Evolutionary conservation across 2,797 vertebrate genomes (phyloP).

Genomic region (Gymnothorax javanicus): DNA sequence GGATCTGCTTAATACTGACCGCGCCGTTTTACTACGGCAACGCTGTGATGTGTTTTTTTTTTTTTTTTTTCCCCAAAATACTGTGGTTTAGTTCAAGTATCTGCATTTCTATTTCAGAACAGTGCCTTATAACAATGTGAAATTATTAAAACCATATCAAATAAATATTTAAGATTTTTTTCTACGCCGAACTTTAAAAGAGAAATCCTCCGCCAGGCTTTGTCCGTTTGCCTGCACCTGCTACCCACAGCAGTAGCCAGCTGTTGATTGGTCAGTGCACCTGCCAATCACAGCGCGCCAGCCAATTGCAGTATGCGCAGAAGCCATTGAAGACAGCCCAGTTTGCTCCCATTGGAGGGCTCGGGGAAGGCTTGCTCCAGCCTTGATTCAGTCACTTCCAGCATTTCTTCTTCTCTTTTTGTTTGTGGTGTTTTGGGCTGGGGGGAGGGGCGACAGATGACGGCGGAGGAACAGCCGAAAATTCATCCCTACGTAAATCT

Average conservation of each 20-base stretch:
- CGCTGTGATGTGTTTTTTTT: not conserved
- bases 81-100: conserved; percentile 59
- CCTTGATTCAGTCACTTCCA: not conserved
- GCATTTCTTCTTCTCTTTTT: conserved; percentile 13
- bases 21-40: not conserved
- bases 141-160: conserved; percentile 59
- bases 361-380: not conserved
- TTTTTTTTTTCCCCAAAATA: not conserved
- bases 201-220: not conserved
- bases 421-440: conserved; percentile 46
- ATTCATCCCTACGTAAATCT: conserved; percentile 39
- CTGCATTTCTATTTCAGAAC: conserved; percentile 46
- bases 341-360: not conserved
- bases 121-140: conserved; percentile 54
- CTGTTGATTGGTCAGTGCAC: conserved; percentile 18
- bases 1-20: conserved; percentile 21
- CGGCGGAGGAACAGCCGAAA: conserved; percentile 12
- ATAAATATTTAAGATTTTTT: conserved; percentile 58
- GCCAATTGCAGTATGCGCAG: conserved; percentile 9
- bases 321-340: not conserved
- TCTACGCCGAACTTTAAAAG: not conserved
- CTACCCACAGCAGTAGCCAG: conserved; percentile 4
- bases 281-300: conserved; percentile 5
- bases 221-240: not conserved
- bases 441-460: conserved; percentile 38